Conservation (phyloP, 2,113 vertebrate species). For the Notothenia coriiceps region DNA sequence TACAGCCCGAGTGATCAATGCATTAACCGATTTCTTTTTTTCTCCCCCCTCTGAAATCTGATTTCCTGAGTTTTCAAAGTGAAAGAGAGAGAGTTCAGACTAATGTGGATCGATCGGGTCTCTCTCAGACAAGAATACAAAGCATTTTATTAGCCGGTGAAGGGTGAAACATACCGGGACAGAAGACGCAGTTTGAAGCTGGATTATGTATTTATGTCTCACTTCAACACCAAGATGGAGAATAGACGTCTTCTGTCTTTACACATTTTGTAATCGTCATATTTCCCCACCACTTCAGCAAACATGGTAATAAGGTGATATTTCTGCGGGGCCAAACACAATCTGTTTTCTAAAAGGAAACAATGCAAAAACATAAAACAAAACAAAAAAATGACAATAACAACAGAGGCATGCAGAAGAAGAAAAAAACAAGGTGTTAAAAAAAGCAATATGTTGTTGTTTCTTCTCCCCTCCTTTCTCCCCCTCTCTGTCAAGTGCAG, state of each 20-base stretch:
- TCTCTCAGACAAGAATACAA: constrained; percentile 92
- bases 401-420: constrained; percentile 41
- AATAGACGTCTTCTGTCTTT: neutral
- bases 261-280: constrained; percentile 43
- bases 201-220: constrained; percentile 83
- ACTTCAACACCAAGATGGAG: constrained; percentile 20
- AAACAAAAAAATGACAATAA: constrained; percentile 57
- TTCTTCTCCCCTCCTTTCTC: constrained; percentile 52
- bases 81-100: constrained; percentile 83
- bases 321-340: constrained; percentile 71
- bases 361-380: constrained; percentile 46
- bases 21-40: constrained; percentile 84
- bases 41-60: constrained; percentile 79
- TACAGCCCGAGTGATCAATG: constrained; percentile 85
- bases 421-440: constrained; percentile 77
- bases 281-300: constrained; percentile 37
- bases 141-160: constrained; percentile 93
- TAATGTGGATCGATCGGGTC: constrained; percentile 87
- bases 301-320: constrained; percentile 74
- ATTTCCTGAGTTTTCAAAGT: constrained; percentile 87
- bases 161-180: constrained; percentile 74
- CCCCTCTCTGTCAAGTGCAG: constrained; percentile 80
- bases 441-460: constrained; percentile 84
- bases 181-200: constrained; percentile 54
- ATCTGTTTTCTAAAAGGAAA: constrained; percentile 69